Evolutionary conservation across 1,140 invertebrate species (phyloP), one percentile per base, ranked within the genome.

Genomic region (Saccostrea cuccullata): DNA sequence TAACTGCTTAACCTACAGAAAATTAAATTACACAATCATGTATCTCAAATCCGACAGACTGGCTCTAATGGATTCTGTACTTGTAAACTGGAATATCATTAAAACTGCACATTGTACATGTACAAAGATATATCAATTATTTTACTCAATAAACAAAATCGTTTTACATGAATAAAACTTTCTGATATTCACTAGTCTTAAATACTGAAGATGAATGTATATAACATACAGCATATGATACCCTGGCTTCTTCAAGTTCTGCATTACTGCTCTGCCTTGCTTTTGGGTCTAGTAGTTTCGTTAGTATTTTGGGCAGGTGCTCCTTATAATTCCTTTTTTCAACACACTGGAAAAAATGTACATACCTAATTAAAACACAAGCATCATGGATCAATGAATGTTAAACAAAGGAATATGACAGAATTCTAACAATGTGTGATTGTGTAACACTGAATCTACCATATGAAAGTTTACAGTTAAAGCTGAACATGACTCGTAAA

Each of bases 221-320:
- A 47, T 36, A 73, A 87, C 91, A 90, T 88, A 94, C 93, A 40
- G 92, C 90, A 86, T 90, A 91, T 77, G 90, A 90, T 47, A 94
- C 89, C 73, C 93, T 94, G 3, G 93, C 92, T 90, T 94, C 94
- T 26, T 91, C 86, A 26, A 91, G 89, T 58, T 93, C 93, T 55
- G 92, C 91, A 83, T 91, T 91, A 23, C 91, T 88, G 73, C 90
- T 91, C 17, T 92, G 88, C 85, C 86, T 93, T 26, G 92, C 90
- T 1, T 88, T 90, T 20, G 94, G 92, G 89, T 94, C 92, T 11
- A 94, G 85, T n/a, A 88, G 88, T 40, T 92, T 88, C 40, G 92
- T 89, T 13, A 95, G 87, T 47, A 90, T 85, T 26, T 89, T 70
- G 67, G 92, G 89, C 23, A 95, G 77, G 12, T 84, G 88, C 20